Base-by-base conservation (phyloP, 2,113 vertebrate genomes). In the Platysteira castanea region DNA sequence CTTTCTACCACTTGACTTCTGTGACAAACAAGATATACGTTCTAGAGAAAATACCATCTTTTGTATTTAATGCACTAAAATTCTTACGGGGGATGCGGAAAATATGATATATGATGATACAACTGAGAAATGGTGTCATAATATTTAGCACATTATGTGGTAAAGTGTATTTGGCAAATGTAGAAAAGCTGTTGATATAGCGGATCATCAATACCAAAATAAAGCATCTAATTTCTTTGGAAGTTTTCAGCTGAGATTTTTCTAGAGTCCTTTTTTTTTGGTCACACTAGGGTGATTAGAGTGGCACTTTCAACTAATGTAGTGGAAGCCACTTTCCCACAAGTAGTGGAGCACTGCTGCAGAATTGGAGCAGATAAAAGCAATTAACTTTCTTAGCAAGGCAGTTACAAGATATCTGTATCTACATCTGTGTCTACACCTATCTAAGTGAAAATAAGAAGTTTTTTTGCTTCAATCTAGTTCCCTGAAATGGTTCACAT, bases 41-140 rank as follows among this genome's bases (percentile, higher is more conserved):
- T 85, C 39, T 39, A 41, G 35, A 67, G 35, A 59, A 88, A 90
- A 90, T 47, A 37, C 20, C 15, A 28, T 56, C 19, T 42, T 69
- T 77, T 74, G 50, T 47, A 50, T 73, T 60, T 78, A 30, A 39
- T 10, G 27, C 37, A 53, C 31, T 31, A 61, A 75, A 61, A 47
- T 92, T 77, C 8, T 70, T 21, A 14, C 17, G 6, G 12, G 8
- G 22, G 90, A 56, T 31, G 21, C 0, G 0, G 39, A 59, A 83
- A 88, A 79, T 46, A 31, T 0, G 0, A 39, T 33, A 22, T 28
- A 15, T 56, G 37, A 65, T 39, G 27, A 33, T 65, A 53, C 8
- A 68, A 30, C 44, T 88, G 47, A 67, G 67, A 82, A 85, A 85
- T 26, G 6, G 5, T 53, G 53, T 76, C 42, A 44, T 26, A 53